Conservation (phyloP, 1,140 invertebrate species). For the Heliconius eleuchia region DNA sequence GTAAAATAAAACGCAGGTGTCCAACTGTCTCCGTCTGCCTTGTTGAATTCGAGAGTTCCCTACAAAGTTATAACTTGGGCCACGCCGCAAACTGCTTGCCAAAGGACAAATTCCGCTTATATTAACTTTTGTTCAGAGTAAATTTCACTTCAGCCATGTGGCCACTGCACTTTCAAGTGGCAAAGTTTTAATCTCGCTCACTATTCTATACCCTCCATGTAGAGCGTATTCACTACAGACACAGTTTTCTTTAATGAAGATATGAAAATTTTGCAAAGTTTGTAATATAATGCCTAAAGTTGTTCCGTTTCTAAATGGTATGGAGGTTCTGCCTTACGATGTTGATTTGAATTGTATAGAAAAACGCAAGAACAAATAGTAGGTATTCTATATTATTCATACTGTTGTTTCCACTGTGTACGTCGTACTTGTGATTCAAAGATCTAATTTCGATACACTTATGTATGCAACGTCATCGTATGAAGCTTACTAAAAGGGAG, state of each 20-base stretch:
- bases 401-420: not conserved
- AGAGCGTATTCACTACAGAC: conserved; percentile 38
- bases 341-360: not conserved
- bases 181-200: conserved; percentile 72
- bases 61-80: conserved; percentile 55
- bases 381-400: not conserved
- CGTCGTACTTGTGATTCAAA: conserved; percentile 14
- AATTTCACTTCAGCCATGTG: conserved; percentile 62
- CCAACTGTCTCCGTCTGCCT: conserved; percentile 29
- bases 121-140: conserved; percentile 74
- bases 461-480: conserved; percentile 54
- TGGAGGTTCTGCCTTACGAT: not conserved
- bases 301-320: not conserved
- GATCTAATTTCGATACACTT: conserved; percentile 25
- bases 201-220: conserved; percentile 35
- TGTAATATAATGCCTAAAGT: conserved; percentile 26
- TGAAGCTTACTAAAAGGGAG: conserved; percentile 54
- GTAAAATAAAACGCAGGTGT: conserved; percentile 49
- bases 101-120: conserved; percentile 73
- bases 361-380: not conserved
- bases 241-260: conserved; percentile 47
- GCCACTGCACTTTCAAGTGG: conserved; percentile 71
- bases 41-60: conserved; percentile 48
- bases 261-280: conserved; percentile 45
- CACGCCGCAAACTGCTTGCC: conserved; percentile 59